A percentile compares a stretch with the other conserved stretches of the same genome.
These are phyloP conservation scores for Tethya wilhelma DNA, from an alignment of 37 sponge, comb jelly and placozoan species.

Conservation along the genomic window DNA sequence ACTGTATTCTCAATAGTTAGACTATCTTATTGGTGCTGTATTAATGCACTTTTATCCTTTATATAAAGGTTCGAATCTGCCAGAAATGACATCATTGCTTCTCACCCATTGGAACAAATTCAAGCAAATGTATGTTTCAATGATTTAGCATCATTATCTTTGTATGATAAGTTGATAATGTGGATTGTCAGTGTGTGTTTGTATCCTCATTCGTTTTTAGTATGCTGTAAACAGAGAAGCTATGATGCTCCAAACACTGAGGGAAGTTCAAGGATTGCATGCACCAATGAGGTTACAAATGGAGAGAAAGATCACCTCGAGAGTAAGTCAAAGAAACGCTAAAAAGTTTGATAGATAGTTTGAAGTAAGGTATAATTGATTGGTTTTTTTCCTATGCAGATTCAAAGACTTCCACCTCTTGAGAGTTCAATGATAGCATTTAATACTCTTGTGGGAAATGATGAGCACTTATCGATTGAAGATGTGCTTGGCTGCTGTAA, in stretches of 20 bases:
- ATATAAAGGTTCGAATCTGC: conserved; percentile 32
- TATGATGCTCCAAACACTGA: conserved; percentile 28
- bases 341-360: not conserved
- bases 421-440: conserved; percentile 63
- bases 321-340: conserved; percentile 48
- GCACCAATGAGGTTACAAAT: conserved; percentile 60
- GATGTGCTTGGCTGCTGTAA: conserved; percentile 46
- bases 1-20: no score
- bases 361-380: not conserved
- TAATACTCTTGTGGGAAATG: conserved; percentile 54
- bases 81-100: conserved; percentile 19
- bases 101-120: conserved; percentile 58
- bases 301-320: conserved; percentile 68
- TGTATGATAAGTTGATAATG: no score
- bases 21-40: not conserved
- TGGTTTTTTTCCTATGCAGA: conserved; percentile 14
- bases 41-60: not conserved
- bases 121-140: conserved; percentile 57
- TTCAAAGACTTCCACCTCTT: conserved; percentile 60
- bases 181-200: not conserved
- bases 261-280: conserved; percentile 65
- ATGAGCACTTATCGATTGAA: conserved; percentile 24
- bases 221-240: conserved; percentile 44
- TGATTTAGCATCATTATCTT: not conserved
- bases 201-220: conserved; percentile 17